Evolutionary conservation across 2,888 invertebrate genomes (phyloP).

Genomic region (Spodoptera littoralis): DNA sequence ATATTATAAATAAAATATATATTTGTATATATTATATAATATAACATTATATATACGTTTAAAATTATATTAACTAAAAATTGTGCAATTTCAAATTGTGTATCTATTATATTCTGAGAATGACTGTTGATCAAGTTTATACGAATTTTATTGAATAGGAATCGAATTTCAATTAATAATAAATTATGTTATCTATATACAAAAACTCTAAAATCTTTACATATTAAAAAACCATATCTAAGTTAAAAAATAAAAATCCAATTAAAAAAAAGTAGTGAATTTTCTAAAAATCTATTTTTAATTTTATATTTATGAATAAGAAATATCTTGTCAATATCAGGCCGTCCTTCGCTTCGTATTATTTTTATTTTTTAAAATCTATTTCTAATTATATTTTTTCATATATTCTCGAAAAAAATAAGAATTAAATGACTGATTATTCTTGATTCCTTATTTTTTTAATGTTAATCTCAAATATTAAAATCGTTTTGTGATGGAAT

Average conservation of each 20-base stretch:
- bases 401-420: constrained; percentile 15
- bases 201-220: too few relatives aligned
- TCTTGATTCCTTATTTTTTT: neutral
- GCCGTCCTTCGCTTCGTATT: constrained; percentile 29
- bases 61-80: neutral
- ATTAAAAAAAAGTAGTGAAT: too few relatives aligned
- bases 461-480: too few relatives aligned
- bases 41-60: too few relatives aligned
- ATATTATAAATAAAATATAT: too few relatives aligned
- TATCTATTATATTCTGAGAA: neutral
- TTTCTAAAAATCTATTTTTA: neutral
- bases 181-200: too few relatives aligned
- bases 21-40: too few relatives aligned
- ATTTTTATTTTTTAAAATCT: constrained; percentile 10
- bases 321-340: constrained; percentile 7
- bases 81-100: constrained; percentile 5
- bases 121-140: too few relatives aligned
- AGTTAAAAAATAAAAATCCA: neutral
- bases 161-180: too few relatives aligned
- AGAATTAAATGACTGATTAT: constrained; percentile 24
- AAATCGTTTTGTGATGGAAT: too few relatives aligned
- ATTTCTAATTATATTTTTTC: constrained; percentile 14
- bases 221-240: too few relatives aligned
- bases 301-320: constrained; percentile 2
- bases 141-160: too few relatives aligned